Evolutionary conservation across 1,140 invertebrate genomes (phyloP).

Genomic region (Nephila pilipes): DNA sequence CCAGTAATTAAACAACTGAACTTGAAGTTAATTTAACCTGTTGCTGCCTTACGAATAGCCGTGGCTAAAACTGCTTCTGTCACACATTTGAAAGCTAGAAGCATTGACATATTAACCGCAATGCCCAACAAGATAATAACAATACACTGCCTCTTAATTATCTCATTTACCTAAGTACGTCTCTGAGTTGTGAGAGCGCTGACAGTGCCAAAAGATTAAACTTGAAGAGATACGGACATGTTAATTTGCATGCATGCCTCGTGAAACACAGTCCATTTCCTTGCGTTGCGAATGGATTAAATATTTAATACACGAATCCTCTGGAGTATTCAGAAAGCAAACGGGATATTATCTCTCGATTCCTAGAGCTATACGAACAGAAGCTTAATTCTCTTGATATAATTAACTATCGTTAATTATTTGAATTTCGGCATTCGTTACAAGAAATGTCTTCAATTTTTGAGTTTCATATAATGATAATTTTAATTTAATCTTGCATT

Average conservation of each 20-base stretch:
- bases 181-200: background rate
- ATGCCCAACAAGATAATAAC: constrained; percentile 20
- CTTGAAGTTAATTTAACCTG: background rate
- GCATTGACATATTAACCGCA: background rate
- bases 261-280: constrained; percentile 12
- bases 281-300: background rate
- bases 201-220: constrained; percentile 15
- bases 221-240: constrained; percentile 34
- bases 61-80: background rate
- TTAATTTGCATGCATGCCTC: background rate
- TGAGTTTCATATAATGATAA: no score
- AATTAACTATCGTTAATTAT: background rate
- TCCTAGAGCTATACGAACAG: no score
- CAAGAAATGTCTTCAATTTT: no score
- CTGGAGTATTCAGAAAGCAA: background rate
- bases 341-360: background rate
- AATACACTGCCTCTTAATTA: background rate
- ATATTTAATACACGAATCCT: background rate
- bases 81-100: background rate
- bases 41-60: background rate
- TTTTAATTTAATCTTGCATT: no score
- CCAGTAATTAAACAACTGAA: no score
- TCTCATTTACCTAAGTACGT: constrained; percentile 20
- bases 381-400: background rate
- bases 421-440: no score